Evolutionary conservation across 2,888 invertebrate species (phyloP), one percentile per base, ranked within the genome.

Genomic region (Phanerotoma sp.): DNA sequence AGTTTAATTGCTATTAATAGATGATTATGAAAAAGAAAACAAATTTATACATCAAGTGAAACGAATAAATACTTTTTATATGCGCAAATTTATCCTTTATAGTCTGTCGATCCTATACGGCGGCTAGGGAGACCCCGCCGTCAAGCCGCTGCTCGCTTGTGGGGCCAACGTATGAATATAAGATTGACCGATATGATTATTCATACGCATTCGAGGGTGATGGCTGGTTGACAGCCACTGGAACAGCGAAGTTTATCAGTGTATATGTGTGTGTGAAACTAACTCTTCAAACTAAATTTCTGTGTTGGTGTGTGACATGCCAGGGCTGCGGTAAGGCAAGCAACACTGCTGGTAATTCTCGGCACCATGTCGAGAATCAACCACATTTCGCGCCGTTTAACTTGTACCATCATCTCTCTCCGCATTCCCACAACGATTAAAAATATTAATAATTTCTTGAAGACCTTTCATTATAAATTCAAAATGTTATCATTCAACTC

Each of bases 181-280:
- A 67, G 68, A 69, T 69, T 64, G 66, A 63, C 63, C 63, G 66
- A 69, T 65, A 69, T 67, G 68, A 68, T 69, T 69, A 69, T 70
- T 70, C 69, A 70, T 70, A 66, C 62, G 66, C 66, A 66, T 71
- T 67, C 62, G 60, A 66, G 62, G 62, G 66, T 65, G 67, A 70
- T 58, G 66, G 61, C 62, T 68, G 66, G 70, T 70, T 71, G 73
- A 72, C 71, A 72, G 71, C 63, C 71, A 54, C 56, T 54, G 51
- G 54, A 38, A 40, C 21, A 38, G 22, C 54, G 42, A 44, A 25
- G 18, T 21, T 21, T 13, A 32, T 47, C 44, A 21, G 22, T 30
- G 46, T 48, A 20, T 50, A 38, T 41, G 40, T 41, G 13, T 35
- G 11, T 18, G 33, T 22, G 37, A 37, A n/a, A 22, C 40, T 25